phyloP scores from a whole-genome alignment of 1,140 invertebrate genomes.

The Mya arenaria region DNA sequence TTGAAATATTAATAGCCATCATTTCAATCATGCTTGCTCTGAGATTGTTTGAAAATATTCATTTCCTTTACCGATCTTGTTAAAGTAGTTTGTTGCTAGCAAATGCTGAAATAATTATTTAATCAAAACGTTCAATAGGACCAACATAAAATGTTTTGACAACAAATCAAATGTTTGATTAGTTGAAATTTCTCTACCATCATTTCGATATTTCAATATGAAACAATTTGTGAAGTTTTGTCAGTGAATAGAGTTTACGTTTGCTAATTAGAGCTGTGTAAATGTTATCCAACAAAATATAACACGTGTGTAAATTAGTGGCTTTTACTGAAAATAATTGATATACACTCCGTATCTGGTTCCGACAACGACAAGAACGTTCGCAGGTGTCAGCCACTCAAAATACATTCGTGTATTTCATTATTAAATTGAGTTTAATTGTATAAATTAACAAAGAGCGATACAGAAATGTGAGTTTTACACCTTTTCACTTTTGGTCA shows the following conservation, averaged over 20 bases:
- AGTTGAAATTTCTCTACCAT: slow-evolving; percentile 21
- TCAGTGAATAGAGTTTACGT: slow-evolving; percentile 25
- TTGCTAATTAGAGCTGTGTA: slow-evolving; percentile 52
- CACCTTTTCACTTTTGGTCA: too few species aligned
- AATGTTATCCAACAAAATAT: slow-evolving; percentile 23
- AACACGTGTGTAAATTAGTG: slow-evolving; percentile 48
- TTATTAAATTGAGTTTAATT: not conserved
- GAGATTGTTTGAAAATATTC: slow-evolving; percentile 27
- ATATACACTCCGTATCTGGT: not conserved
- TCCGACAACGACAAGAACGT: not conserved
- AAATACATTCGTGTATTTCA: not conserved
- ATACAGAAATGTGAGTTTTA: too few species aligned
- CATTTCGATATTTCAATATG: slow-evolving; percentile 46
- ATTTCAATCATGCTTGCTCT: slow-evolving; percentile 25
- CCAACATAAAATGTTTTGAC: slow-evolving; percentile 31
- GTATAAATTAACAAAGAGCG: too few species aligned
- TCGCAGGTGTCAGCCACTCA: not conserved
- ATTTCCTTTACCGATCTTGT: slow-evolving; percentile 38
- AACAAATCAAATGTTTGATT: slow-evolving; percentile 48
- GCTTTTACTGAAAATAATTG: slow-evolving; percentile 15
- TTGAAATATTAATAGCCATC: slow-evolving; percentile 36
- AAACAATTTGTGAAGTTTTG: slow-evolving; percentile 29
- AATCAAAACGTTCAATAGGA: slow-evolving; percentile 30
- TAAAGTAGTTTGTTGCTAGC: slow-evolving; percentile 41
- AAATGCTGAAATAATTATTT: slow-evolving; percentile 45